phyloP scores from a whole-genome alignment of 1,140 invertebrate genomes.

The Vanessa tameamea region DNA sequence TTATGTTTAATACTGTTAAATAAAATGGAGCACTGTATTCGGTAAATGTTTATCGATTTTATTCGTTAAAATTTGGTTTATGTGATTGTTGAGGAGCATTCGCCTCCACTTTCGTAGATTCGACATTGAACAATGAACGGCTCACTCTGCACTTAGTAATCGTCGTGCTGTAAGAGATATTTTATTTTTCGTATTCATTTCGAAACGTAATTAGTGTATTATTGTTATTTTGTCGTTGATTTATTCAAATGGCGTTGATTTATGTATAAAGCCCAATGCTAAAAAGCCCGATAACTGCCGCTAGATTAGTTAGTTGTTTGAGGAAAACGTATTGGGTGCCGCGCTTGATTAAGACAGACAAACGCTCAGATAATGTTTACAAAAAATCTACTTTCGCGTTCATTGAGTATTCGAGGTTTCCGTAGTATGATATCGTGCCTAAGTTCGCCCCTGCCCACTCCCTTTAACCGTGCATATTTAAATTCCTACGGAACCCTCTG shows the following conservation, averaged over 20 bases:
- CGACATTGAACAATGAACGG: constrained; percentile 61
- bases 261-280: constrained; percentile 69
- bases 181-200: constrained; percentile 75
- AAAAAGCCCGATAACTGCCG: constrained; percentile 58
- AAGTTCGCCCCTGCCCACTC: constrained; percentile 46
- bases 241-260: constrained; percentile 67
- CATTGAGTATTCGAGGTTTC: constrained; percentile 63
- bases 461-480: constrained; percentile 36
- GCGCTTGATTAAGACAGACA: constrained; percentile 46
- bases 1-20: constrained; percentile 11
- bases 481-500: constrained; percentile 70
- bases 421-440: constrained; percentile 56
- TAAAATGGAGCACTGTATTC: constrained; percentile 27
- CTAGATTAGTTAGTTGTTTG: constrained; percentile 48
- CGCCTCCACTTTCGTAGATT: constrained; percentile 54
- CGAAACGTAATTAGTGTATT: constrained; percentile 78
- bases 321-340: constrained; percentile 54
- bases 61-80: constrained; percentile 30
- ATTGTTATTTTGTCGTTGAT: constrained; percentile 76
- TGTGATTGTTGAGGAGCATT: constrained; percentile 48
- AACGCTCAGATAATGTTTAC: constrained; percentile 28
- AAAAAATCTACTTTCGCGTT: constrained; percentile 38
- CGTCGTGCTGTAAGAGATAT: constrained; percentile 77
- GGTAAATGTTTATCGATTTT: constrained; percentile 28
- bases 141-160: constrained; percentile 79